Percentiles rank a stretch among this genome's conserved stretches.
Evolutionary conservation across 1,140 invertebrate genomes (phyloP).

Genomic region (Aricia agestis): DNA sequence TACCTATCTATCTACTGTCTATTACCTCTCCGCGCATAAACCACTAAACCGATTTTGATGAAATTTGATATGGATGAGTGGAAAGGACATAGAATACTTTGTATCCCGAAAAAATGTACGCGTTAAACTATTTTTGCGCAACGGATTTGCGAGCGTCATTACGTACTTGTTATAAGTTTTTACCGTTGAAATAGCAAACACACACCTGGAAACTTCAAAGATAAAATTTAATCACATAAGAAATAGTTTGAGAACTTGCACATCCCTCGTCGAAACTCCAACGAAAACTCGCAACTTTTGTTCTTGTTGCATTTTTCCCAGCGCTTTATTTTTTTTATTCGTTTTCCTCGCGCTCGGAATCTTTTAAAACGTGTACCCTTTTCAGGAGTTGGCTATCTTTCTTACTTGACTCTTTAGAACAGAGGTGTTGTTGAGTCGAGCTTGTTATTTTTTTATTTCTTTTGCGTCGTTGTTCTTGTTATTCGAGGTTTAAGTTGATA

Average conservation of each 20-base stretch:
- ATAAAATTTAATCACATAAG: conserved; percentile 1
- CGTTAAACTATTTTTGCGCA: too few relatives aligned
- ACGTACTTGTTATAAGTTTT: too few relatives aligned
- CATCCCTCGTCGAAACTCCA: conserved; percentile 39
- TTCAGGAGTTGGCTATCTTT: conserved; percentile 70
- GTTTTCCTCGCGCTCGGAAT: conserved; percentile 48
- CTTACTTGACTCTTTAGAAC: conserved; percentile 62
- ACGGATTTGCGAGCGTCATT: too few relatives aligned
- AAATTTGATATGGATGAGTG: too few relatives aligned
- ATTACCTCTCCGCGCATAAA: too few relatives aligned
- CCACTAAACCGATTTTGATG: too few relatives aligned
- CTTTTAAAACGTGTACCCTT: conserved; percentile 74
- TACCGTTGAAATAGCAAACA: neutral
- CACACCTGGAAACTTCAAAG: neutral
- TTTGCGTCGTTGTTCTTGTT: too few relatives aligned
- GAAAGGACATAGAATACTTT: too few relatives aligned
- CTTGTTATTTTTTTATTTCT: conserved; percentile 14
- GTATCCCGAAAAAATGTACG: too few relatives aligned
- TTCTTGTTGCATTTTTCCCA: conserved; percentile 70
- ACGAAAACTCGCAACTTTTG: conserved; percentile 68
- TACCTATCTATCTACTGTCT: too few relatives aligned
- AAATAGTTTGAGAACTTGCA: neutral
- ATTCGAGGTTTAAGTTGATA: too few relatives aligned
- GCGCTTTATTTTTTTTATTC: conserved; percentile 53
- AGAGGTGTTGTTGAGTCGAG: conserved; percentile 40